A percentile compares a stretch with the other conserved stretches of the same genome.
These are phyloP conservation scores for Acanthosepion pharaonis DNA, from an alignment of 2,888 invertebrate genomes.

Conservation along the genomic window DNA sequence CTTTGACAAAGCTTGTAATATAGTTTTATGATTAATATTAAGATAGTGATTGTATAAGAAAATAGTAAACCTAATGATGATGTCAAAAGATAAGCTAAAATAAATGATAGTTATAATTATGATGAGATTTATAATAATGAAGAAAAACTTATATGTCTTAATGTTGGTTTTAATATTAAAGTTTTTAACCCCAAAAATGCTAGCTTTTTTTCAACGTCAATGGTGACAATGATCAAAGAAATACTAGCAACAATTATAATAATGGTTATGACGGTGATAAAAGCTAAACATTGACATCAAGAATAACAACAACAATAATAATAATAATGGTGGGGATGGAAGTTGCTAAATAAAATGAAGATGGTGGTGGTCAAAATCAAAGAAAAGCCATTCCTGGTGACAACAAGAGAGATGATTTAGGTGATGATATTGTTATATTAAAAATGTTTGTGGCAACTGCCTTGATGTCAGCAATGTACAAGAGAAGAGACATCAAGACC, in stretches of 20 bases:
- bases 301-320: too few species aligned
- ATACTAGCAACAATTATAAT: background rate
- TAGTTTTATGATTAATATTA: too few species aligned
- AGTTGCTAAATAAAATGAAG: background rate
- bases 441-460: background rate
- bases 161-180: background rate
- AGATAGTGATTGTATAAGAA: too few species aligned
- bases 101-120: too few species aligned
- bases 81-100: too few species aligned
- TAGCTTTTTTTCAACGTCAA: too few species aligned
- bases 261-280: background rate
- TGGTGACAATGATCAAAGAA: background rate
- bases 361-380: background rate
- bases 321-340: background rate
- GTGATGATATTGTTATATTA: background rate
- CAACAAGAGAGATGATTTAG: background rate
- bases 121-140: too few species aligned
- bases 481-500: background rate
- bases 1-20: too few species aligned
- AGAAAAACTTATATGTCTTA: too few species aligned
- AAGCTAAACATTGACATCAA: too few species aligned
- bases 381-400: background rate
- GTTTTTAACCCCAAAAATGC: background rate
- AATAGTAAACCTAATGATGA: too few species aligned
- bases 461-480: background rate